Base-by-base conservation (phyloP, 2,113 vertebrate species). In the Cepphus grylle region DNA sequence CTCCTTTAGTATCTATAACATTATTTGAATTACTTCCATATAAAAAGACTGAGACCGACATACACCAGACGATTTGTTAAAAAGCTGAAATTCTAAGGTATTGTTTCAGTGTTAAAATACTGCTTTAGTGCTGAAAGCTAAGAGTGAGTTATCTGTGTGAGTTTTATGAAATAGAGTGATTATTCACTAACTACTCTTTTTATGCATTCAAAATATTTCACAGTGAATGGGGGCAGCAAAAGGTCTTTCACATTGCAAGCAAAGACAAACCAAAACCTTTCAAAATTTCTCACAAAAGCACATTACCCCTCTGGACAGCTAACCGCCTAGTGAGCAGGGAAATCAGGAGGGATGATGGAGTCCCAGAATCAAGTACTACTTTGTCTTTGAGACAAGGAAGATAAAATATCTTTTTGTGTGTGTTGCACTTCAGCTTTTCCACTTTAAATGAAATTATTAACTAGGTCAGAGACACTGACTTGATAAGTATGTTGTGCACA, bases 111-210 rank as follows among this genome's bases (percentile, higher is more conserved):
- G 30, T 22, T 82, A 80, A 94, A 90, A 65, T 9, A 36, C 14
- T 27, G 9, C 8, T 80, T 56, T n/a, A 53, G 9, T 53, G 13
- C 19, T 80, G 86, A 90, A 90, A 93, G 72, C 72, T 80, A 85
- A 88, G 86, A 92, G 85, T 36, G 80, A 95, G 36, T 88, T 96
- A 88, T 93, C 76, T 40, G 11, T 77, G 18, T 85, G 49, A 92
- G 49, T 69, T 97, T 94, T 95, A 94, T 53, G 42, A 87, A 97
- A 93, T 43, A 53, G 21, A 70, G 82, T 85, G 90, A 97, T 97
- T 97, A 94, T 96, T 96, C 96, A 92, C 76, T 95, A 96, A 90
- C 81, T 94, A 90, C 73, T 96, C 86, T 94, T 90, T 90, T 96
- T 92, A 93, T 42, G 38, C 79, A 95, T 97, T 96, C 93, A 97